phyloP scores from a whole-genome alignment of 2,888 invertebrate species.

The Ormia ochracea region DNA sequence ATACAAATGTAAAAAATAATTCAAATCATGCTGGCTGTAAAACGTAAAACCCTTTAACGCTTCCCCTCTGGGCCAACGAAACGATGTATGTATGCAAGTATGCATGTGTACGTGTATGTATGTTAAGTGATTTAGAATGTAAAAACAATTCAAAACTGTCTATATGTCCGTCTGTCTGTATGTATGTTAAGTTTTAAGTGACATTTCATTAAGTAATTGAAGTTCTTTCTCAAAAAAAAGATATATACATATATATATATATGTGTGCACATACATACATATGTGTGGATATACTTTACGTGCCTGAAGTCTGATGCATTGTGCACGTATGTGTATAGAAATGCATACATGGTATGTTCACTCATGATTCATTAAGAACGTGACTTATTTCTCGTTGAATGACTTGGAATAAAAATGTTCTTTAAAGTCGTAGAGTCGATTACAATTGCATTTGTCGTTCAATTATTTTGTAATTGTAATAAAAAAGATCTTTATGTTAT shows the following conservation, averaged over 20 bases:
- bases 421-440: conserved; percentile 62
- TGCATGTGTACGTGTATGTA: no score
- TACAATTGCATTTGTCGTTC: conserved; percentile 48
- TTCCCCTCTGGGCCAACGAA: background rate
- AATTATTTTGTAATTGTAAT: conserved; percentile 31
- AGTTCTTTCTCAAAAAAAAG: conserved; percentile 17
- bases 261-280: no score
- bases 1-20: background rate
- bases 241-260: no score
- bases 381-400: conserved; percentile 57
- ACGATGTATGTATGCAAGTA: no score
- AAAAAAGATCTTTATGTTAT: conserved; percentile 14
- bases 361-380: conserved; percentile 66
- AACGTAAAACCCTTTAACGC: conserved; percentile 2
- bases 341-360: no score
- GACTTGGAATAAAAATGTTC: conserved; percentile 41
- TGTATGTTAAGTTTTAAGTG: conserved; percentile 45
- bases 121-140: conserved; percentile 26
- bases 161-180: no score
- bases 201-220: conserved; percentile 59
- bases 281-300: conserved; percentile 31
- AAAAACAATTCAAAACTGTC: conserved; percentile 30
- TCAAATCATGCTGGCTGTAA: conserved; percentile 39
- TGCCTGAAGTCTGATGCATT: conserved; percentile 18
- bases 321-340: no score